These are phyloP conservation scores for Zophobas morio DNA, from an alignment of 1,140 invertebrate genomes.

Conservation along the genomic window DNA sequence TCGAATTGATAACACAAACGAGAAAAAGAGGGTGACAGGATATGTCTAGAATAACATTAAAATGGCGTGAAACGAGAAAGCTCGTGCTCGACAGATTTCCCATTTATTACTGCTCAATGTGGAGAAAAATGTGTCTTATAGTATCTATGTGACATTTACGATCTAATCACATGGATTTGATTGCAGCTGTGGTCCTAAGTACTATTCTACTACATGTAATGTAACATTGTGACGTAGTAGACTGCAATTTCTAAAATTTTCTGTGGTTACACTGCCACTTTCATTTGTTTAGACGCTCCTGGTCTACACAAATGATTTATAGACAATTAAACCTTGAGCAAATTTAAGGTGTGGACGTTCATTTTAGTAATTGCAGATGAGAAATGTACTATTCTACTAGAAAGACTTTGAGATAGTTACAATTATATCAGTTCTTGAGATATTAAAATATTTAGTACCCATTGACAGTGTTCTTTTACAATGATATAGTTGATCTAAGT, in stretches of 20 bases:
- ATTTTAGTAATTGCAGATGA: slow-evolving; percentile 36
- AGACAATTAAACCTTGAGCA: slow-evolving; percentile 20
- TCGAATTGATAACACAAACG: slow-evolving; percentile 6
- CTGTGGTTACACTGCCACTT: slow-evolving; percentile 1
- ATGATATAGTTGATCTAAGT: slow-evolving; percentile 42
- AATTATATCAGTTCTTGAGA: slow-evolving; percentile 40
- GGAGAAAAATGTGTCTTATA: slow-evolving; percentile 36
- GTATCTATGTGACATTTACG: slow-evolving; percentile 38
- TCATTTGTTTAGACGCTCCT: background rate
- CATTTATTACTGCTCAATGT: slow-evolving; percentile 27
- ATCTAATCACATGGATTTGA: slow-evolving; percentile 39
- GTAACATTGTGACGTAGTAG: slow-evolving; percentile 7
- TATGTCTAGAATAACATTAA: slow-evolving; percentile 43
- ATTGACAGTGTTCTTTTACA: slow-evolving; percentile 44
- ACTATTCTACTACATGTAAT: slow-evolving; percentile 36
- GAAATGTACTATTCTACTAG: slow-evolving; percentile 19
- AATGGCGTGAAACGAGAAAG: slow-evolving; percentile 36
- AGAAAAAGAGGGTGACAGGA: slow-evolving; percentile 25
- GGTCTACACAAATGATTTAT: background rate
- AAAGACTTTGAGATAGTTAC: slow-evolving; percentile 38
- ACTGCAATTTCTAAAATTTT: slow-evolving; percentile 39
- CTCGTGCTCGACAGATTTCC: slow-evolving; percentile 37
- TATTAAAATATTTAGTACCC: slow-evolving; percentile 42
- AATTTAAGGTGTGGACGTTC: slow-evolving; percentile 30
- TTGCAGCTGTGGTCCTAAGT: slow-evolving; percentile 32